Base-by-base conservation (phyloP, 2,113 vertebrate genomes). In the Micronycteris hirsuta region DNA sequence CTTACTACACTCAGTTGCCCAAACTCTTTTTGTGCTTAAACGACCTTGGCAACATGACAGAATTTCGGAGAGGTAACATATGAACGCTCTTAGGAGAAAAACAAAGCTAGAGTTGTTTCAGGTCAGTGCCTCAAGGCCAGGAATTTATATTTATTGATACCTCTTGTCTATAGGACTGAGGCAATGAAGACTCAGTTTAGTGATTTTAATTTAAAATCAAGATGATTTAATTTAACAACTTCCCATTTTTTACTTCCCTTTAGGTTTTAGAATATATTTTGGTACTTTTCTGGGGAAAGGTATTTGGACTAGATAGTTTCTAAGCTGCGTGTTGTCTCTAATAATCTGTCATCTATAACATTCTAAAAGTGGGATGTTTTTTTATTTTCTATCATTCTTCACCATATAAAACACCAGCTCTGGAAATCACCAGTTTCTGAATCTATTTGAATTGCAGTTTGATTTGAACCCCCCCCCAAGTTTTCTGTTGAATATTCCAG, bases 241-340 rank as follows among this genome's bases (percentile, higher is more conserved):
- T 89, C 9, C 2, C 10, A 19, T 65, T 97, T 81, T 13, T 7
- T 58, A 73, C 22, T 38, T 65, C 47, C 36, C 36, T 6, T 52
- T 76, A 86, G 54, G 63, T 89, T 97, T 93, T 91, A 85, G 80
- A 86, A 92, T 93, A 28, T 65, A 47, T 81, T 92, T 95, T 80
- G 86, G 19, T 93, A 45, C 20, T 86, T 87, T 93, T 41, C 58
- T 47, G n/a, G 63, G 52, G 36, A 61, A 90, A 68, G 2, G 7
- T 90, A 9, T 8, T 49, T 45, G 14, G 36, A 65, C 5, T 58
- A 87, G 47, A 70, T 24, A 70, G 54, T 67, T 31, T 92, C 33
- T 89, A 83, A 89, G 52, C 45, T 76, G 16, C 16, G n/a, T 84
- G 54, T 74, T 89, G 52, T 6, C 63, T 89, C 7, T 52, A 54